Percentiles rank a stretch among this genome's conserved stretches.
phyloP scores from a whole-genome alignment of 2,888 invertebrate species.

The Microctonus hyperodae region DNA sequence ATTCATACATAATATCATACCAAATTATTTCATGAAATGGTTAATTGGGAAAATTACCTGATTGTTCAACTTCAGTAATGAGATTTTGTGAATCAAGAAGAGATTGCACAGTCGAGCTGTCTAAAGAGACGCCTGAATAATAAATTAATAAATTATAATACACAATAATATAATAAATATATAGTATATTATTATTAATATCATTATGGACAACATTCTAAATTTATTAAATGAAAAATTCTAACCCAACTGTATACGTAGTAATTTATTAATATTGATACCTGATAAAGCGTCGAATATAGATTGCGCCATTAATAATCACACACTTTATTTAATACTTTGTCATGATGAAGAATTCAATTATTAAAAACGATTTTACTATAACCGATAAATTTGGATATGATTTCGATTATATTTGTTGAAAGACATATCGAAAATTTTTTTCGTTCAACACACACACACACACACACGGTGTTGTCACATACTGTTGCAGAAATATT shows the following conservation, averaged over 20 bases:
- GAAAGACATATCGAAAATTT: slow-evolving; percentile 36
- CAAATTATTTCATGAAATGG: background rate
- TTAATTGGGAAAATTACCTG: slow-evolving; percentile 53
- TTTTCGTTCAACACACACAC: no score
- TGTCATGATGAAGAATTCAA: background rate
- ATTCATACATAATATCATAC: background rate
- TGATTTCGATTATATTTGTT: slow-evolving; percentile 33
- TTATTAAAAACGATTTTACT: slow-evolving; percentile 22
- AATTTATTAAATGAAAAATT: background rate
- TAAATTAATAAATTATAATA: no score
- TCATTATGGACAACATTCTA: background rate
- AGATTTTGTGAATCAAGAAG: slow-evolving; percentile 57
- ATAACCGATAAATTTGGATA: slow-evolving; percentile 21
- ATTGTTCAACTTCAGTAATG: slow-evolving; percentile 57
- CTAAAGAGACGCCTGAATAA: slow-evolving; percentile 54
- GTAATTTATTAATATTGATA: slow-evolving; percentile 33
- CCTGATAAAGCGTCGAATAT: slow-evolving; percentile 60
- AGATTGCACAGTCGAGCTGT: slow-evolving; percentile 58
- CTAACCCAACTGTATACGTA: slow-evolving; percentile 6
- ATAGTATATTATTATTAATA: background rate
- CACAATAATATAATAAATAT: no score
- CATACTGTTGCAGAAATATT: background rate
- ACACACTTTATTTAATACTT: background rate
- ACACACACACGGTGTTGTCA: background rate
- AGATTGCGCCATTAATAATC: slow-evolving; percentile 58